Evolutionary conservation across 2,113 vertebrate genomes (phyloP), one percentile per base, ranked within the genome.

Genomic region (Vicugna pacos): DNA sequence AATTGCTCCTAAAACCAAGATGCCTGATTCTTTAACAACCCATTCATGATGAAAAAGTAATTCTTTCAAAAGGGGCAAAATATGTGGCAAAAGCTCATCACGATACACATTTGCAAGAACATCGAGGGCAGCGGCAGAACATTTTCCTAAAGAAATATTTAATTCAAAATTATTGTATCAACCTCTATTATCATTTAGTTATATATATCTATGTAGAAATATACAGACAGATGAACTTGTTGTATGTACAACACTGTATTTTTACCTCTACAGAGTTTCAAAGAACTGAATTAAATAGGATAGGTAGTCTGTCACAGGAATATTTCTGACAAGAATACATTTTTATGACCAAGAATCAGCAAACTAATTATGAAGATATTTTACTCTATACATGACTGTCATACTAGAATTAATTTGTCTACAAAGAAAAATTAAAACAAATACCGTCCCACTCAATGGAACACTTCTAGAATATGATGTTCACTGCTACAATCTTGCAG

Each of bases 21-120:
- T 99, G 97, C 99, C 99, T 6, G 99, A 99, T 98, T 99, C 99
- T 98, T 99, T 99, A 93, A 99, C 98, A 77, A 99, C 99, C 99
- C 99, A 99, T 62, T 99, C 99, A 0, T 98, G 99, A 94, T 99
- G 99, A 98, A 99, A 99, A 69, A 99, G 99, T 88, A 99, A 98
- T 97, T 99, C 99, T 98, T 99, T 99, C 97, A 99, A 98, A 14
- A 99, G 98, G 3, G 99, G 99, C 95, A 99, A 98, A 95, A 99
- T 99, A 98, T 99, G 99, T 73, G 99, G 99, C 97, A 99, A 97
- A 96, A 99, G 99, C 76, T 99, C 99, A 91, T 99, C 99, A 83
- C 99, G 99, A 98, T 99, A 99, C 96, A 99, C 99, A 94, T 99
- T 99, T 38, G 99, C 99, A 15, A 99, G 98, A 92, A 99, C 99